A percentile compares a stretch with the other conserved stretches of the same genome.
phyloP scores from a whole-genome alignment of 2,113 vertebrate genomes.

The Platichthys stellatus region DNA sequence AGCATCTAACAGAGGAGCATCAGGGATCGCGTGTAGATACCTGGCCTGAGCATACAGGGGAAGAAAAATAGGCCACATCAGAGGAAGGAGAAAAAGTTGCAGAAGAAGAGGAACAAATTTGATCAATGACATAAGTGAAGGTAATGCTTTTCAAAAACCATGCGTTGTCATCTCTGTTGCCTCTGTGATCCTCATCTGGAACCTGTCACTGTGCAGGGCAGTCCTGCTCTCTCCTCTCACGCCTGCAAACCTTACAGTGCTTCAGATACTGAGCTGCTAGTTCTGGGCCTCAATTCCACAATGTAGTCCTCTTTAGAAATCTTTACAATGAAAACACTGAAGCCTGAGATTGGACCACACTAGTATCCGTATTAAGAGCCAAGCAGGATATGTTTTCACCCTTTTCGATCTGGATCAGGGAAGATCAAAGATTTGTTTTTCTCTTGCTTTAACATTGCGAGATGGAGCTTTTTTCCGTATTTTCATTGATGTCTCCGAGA shows the following conservation, averaged over 20 bases:
- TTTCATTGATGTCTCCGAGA: too few species aligned
- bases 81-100: constrained; percentile 13
- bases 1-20: constrained; percentile 7
- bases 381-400: too few species aligned
- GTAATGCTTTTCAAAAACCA: constrained; percentile 3
- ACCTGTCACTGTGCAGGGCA: constrained; percentile 1
- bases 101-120: constrained; percentile 6
- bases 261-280: constrained; percentile 1
- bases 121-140: neutral
- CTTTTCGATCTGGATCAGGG: too few species aligned
- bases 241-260: neutral
- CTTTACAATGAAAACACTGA: neutral
- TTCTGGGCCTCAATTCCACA: neutral
- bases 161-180: neutral
- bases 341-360: neutral
- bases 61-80: constrained; percentile 36
- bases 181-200: constrained; percentile 4
- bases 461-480: too few species aligned
- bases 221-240: constrained; percentile 9
- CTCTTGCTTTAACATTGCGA: too few species aligned
- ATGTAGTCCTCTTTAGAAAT: neutral
- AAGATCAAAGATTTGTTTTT: too few species aligned
- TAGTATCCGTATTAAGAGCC: too few species aligned
- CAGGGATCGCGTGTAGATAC: neutral
- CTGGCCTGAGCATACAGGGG: constrained; percentile 11